Evolutionary conservation across 1,140 invertebrate genomes (phyloP).

Genomic region (Euschistus heros): DNA sequence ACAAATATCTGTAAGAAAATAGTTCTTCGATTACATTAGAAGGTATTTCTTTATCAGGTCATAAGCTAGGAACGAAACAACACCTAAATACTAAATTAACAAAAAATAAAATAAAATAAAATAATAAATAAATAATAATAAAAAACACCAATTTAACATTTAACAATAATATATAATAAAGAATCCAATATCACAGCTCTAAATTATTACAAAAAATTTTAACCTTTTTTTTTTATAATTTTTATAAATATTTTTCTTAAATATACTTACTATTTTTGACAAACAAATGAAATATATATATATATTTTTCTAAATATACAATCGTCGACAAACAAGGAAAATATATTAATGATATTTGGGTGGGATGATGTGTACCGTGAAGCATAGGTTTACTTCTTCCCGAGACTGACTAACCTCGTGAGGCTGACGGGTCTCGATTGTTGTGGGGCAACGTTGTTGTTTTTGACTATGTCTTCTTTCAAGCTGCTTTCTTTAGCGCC

Average conservation of each 20-base stretch:
- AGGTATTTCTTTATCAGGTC: not conserved
- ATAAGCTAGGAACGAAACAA: slow-evolving; percentile 13
- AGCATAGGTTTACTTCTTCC: slow-evolving; percentile 36
- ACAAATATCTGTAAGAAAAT: slow-evolving; percentile 16
- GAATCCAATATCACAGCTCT: slow-evolving; percentile 7
- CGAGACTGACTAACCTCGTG: slow-evolving; percentile 38
- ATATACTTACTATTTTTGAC: not conserved
- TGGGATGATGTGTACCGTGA: not conserved
- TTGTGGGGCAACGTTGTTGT: slow-evolving; percentile 33
- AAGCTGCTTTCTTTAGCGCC: slow-evolving; percentile 39
- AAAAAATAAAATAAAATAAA: not conserved
- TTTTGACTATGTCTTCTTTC: slow-evolving; percentile 36
- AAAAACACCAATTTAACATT: not conserved
- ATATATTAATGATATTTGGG: not conserved
- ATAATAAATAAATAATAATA: not conserved
- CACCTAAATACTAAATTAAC: not conserved
- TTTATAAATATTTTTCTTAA: slow-evolving; percentile 8
- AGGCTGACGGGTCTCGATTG: slow-evolving; percentile 34
- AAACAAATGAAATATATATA: not conserved
- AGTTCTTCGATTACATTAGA: slow-evolving; percentile 11
- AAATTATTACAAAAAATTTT: slow-evolving; percentile 6
- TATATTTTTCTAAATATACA: slow-evolving; percentile 3
- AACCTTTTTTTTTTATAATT: not conserved
- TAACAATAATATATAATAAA: slow-evolving; percentile 10
- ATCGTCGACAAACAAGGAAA: too few relatives aligned